A percentile compares a stretch with the other conserved stretches of the same genome.
Conservation (phyloP, 1,140 invertebrate genomes). For the Andrena cerasifolii region DNA sequence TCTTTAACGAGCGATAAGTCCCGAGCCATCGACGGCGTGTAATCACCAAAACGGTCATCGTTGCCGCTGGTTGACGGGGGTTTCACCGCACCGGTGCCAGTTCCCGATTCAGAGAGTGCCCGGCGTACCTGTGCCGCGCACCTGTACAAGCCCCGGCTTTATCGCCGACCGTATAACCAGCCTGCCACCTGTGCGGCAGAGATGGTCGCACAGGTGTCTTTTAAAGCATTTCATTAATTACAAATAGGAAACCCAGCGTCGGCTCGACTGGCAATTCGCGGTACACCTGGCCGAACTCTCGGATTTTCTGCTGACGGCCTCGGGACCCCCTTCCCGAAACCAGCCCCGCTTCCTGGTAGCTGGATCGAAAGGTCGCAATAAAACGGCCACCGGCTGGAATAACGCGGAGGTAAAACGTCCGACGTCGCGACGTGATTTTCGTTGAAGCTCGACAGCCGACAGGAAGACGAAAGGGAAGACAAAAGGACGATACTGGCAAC, state of each 20-base stretch:
- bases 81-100: conserved; percentile 55
- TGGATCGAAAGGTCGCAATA: conserved; percentile 16
- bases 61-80: conserved; percentile 43
- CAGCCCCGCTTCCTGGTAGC: conserved; percentile 29
- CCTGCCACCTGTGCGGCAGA: conserved; percentile 74
- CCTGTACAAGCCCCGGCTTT: conserved; percentile 65
- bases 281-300: conserved; percentile 48
- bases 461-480: neutral
- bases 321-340: conserved; percentile 45
- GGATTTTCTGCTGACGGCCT: conserved; percentile 62
- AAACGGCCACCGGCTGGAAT: neutral
- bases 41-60: conserved; percentile 56
- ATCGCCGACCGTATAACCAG: conserved; percentile 62
- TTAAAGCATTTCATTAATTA: conserved; percentile 79
- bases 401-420: neutral
- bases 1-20: conserved; percentile 51
- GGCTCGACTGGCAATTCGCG: conserved; percentile 27
- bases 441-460: no score
- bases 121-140: conserved; percentile 56
- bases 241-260: conserved; percentile 70
- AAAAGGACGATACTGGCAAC: neutral
- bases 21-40: conserved; percentile 25
- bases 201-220: conserved; percentile 78
- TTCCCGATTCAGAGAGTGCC: conserved; percentile 67
- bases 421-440: conserved; percentile 2